Conservation (phyloP, 37 sponge, comb jelly and placozoan species). For the Spongilla lacustris region DNA sequence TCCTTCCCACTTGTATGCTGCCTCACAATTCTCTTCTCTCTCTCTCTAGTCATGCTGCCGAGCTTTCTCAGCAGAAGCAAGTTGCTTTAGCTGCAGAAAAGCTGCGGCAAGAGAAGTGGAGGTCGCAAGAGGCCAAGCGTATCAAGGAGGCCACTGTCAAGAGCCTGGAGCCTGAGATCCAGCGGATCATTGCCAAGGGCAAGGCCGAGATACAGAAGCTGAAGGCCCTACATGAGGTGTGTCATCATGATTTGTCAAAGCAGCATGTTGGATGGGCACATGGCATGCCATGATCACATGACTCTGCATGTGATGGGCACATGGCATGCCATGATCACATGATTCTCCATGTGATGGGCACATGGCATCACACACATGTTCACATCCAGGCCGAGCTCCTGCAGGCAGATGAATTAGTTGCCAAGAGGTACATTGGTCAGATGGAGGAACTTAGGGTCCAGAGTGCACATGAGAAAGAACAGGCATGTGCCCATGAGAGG, state of each 20-base stretch:
- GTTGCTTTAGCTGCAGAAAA: conserved; percentile 81
- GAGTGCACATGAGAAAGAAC: conserved; percentile 84
- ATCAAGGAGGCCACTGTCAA: conserved; percentile 95
- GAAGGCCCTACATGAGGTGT: conserved; percentile 81
- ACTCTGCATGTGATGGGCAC: too few species aligned
- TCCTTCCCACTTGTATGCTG: too few species aligned
- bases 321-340: too few species aligned
- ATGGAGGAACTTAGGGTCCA: conserved; percentile 86
- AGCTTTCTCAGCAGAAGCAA: conserved; percentile 79
- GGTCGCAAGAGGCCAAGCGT: conserved; percentile 74
- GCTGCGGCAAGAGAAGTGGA: conserved; percentile 86
- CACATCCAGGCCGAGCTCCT: conserved; percentile 78
- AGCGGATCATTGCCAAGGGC: conserved; percentile 89
- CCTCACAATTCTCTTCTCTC: too few species aligned
- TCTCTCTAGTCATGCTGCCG: conserved; percentile 55
- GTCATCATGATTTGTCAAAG: too few species aligned
- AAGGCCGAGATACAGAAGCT: conserved; percentile 90
- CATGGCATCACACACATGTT: too few species aligned
- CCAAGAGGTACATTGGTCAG: conserved; percentile 83
- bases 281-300: too few species aligned
- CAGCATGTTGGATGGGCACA: too few species aligned
- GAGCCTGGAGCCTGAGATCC: conserved; percentile 96
- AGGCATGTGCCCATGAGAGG: conserved; percentile 89
- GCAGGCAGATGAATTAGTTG: conserved; percentile 89
- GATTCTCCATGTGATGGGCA: too few species aligned